Conservation (phyloP, 2,113 vertebrate genomes). For the Ailurus styani region DNA sequence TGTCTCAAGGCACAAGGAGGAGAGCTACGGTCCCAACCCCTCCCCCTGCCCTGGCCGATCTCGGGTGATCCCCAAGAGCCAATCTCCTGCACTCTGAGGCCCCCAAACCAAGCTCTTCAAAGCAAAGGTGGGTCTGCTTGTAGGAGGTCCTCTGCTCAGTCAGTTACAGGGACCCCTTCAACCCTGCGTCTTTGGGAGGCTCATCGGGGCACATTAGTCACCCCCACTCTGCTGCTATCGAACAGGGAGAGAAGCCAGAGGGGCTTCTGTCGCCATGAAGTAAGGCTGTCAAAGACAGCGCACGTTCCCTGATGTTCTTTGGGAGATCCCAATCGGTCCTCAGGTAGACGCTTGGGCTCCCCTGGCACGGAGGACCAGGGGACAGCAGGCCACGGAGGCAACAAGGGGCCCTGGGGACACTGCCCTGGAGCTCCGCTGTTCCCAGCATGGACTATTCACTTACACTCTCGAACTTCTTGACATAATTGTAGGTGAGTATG, state of each 20-base stretch:
- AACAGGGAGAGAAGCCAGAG: not conserved
- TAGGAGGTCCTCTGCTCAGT: not conserved
- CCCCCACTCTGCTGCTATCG: not conserved
- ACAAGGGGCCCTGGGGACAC: not conserved
- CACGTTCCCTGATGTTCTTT: accelerated
- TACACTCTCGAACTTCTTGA: constrained; percentile 96
- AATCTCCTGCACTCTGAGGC: not conserved
- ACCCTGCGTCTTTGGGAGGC: no score
- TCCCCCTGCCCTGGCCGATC: not conserved
- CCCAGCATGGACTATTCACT: not conserved
- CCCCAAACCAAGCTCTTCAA: not conserved
- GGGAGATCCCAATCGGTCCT: no score
- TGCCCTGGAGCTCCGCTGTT: not conserved
- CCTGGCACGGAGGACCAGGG: not conserved
- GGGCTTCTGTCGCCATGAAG: not conserved
- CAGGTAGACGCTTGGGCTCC: not conserved
- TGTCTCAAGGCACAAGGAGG: not conserved
- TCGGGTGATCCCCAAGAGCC: no score
- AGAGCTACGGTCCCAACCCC: not conserved
- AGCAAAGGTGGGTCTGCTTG: not conserved
- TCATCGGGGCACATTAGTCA: not conserved
- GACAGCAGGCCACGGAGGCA: not conserved
- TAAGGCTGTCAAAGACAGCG: not conserved
- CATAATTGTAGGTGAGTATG: constrained; percentile 94
- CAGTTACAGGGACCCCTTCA: not conserved